Base-by-base conservation (phyloP, 2,113 vertebrate species). In the Brachyhypopomus gauderio region DNA sequence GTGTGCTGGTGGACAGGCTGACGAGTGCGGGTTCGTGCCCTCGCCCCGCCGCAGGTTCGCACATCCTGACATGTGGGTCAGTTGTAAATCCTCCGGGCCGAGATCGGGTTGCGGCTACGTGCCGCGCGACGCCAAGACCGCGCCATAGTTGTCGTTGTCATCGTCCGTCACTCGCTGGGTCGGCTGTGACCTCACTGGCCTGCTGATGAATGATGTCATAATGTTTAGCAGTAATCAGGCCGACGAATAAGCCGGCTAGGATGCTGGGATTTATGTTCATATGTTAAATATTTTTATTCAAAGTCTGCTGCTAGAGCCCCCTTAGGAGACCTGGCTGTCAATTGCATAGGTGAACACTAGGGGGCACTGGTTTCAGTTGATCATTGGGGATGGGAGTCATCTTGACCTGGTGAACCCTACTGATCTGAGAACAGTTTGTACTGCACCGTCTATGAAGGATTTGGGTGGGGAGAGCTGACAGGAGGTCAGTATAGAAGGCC, bases 61-160 rank as follows among this genome's bases (percentile, higher is more conserved):
- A 69, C 75, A 83, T 77, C 74, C 73, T 88, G 84, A 85, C 85
- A 75, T 56, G 3, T 16, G 22, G 30, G 17, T n/a, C 7, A 22
- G 17, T 7, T 14, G 70, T 77, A 83, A 86, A 86, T 86, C 78
- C 60, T 17, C 63, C 22, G 56, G 5, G 2, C 2, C 23, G 30
- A 30, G 71, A 63, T 85, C 63, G 23, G 45, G 27, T 82, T 75
- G 56, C 36, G 25, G 20, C 59, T 48, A 27, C 19, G 27, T 27
- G 63, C 23, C 25, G 9, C 27, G 27, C 36, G 1, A 3, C 67
- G 75, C 55, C 79, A 81, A 75, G 75, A 58, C 64, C 62, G 30
- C 5, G 7, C 22, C 19, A 41, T 19, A 19, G 55, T 63, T 62
- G 83, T 72, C 59, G 72, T 72, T 81, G 52, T 60, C 73, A 11